A percentile compares a stretch with the other conserved stretches of the same genome.
Evolutionary conservation across 1,140 invertebrate species (phyloP).

Genomic region (Rhagoletis zephyria): DNA sequence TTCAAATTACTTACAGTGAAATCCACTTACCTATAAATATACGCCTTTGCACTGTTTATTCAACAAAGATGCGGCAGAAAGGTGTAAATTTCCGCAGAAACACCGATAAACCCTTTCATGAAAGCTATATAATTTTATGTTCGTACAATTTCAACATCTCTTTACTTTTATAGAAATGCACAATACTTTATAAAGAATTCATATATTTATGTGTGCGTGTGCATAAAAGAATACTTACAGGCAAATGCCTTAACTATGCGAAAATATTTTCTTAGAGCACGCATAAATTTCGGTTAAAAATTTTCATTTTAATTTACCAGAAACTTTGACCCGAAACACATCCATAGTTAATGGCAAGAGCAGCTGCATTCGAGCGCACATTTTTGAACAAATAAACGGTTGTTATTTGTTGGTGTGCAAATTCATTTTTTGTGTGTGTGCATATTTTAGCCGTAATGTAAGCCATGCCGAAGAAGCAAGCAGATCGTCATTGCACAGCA

Average conservation of each 20-base stretch:
- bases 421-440: too few species aligned
- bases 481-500: too few species aligned
- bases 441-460: too few species aligned
- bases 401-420: too few species aligned
- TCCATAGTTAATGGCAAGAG: not conserved
- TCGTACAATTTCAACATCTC: not conserved
- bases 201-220: not conserved
- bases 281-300: not conserved
- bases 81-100: constrained; percentile 11
- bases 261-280: constrained; percentile 3
- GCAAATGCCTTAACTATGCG: not conserved
- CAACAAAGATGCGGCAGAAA: not conserved
- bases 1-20: not conserved
- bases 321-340: not conserved
- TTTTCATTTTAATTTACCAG: constrained; percentile 19
- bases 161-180: not conserved
- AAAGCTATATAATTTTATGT: constrained; percentile 15
- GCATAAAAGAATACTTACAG: not conserved
- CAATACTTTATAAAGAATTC: not conserved
- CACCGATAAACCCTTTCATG: constrained; percentile 25
- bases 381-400: not conserved
- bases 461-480: too few species aligned
- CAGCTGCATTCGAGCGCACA: not conserved
- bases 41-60: not conserved
- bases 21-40: not conserved